Evolutionary conservation across 1,140 invertebrate species (phyloP), one percentile per base, ranked within the genome.

Genomic region (Ceratoteleas bidentatus): DNA sequence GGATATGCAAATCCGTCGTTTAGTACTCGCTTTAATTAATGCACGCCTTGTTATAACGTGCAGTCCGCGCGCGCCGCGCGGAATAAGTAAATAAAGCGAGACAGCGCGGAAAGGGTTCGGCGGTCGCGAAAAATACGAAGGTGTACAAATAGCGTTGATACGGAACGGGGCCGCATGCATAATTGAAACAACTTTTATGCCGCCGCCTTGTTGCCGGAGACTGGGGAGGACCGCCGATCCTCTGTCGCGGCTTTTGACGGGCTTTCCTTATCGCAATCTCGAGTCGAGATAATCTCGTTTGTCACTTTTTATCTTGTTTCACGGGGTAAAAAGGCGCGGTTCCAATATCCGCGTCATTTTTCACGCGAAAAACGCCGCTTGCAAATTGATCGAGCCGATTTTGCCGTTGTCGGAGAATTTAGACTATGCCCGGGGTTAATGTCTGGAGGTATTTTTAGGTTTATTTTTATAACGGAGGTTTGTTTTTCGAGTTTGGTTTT

Each of bases 121-220:
- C 54, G 58, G 6, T 33, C 45, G 33, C 52, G 57, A 80, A 81
- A 85, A 80, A 87, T 65, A 64, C 80, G 80, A 69, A 79, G 64
- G 80, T 81, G 68, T 69, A 81, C 68, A 88, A 87, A 87, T 84
- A 86, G 72, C 81, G 58, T 43, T 65, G 80, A 72, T 76, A 65
- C 61, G 72, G 74, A 86, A 87, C 54, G 84, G 73, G 85, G 85
- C 79, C 83, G 79, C 61, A 87, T 88, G 86, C 85, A 88, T 89
- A 88, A 89, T 88, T 73, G 61, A 84, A 80, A 24, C 47, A 66
- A 62, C 69, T 84, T 87, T 87, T 86, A 83, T 80, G 83, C 77
- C 81, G 68, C 76, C 65, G 58, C 65, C 64, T 64, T 72, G 58
- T 52, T 65, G 60, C 65, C 45, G 50, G n/a, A n/a, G n/a, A n/a